Conservation (phyloP, 2,113 vertebrate species). For the Petrocephalus zakoni region DNA sequence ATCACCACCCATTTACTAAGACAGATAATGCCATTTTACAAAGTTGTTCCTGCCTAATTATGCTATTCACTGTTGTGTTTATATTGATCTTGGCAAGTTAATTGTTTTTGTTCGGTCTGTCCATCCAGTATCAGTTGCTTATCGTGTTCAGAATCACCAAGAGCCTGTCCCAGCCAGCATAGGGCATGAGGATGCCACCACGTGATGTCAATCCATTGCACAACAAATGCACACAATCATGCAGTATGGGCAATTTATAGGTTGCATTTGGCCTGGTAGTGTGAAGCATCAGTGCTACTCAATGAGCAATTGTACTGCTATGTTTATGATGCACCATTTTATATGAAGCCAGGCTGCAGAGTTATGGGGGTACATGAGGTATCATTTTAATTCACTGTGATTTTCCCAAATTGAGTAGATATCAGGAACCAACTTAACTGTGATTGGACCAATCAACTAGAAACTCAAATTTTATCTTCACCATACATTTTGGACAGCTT, state of each 20-base stretch:
- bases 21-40: neutral
- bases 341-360: neutral
- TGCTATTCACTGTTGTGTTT: neutral
- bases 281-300: too few species aligned
- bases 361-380: neutral
- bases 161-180: neutral
- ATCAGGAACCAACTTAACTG: neutral
- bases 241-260: neutral
- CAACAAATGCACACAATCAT: neutral
- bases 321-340: neutral
- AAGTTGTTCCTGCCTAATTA: neutral
- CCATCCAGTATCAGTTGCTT: neutral
- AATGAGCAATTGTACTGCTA: neutral
- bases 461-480: neutral
- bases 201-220: neutral
- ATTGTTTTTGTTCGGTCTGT: neutral
- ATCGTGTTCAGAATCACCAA: neutral
- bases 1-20: neutral
- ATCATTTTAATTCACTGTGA: neutral
- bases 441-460: neutral
- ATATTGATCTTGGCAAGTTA: neutral
- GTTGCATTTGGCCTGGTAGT: neutral
- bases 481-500: neutral
- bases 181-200: neutral
- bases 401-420: neutral